Conservation (phyloP, 2,113 vertebrate species). For the Clarias magur region DNA sequence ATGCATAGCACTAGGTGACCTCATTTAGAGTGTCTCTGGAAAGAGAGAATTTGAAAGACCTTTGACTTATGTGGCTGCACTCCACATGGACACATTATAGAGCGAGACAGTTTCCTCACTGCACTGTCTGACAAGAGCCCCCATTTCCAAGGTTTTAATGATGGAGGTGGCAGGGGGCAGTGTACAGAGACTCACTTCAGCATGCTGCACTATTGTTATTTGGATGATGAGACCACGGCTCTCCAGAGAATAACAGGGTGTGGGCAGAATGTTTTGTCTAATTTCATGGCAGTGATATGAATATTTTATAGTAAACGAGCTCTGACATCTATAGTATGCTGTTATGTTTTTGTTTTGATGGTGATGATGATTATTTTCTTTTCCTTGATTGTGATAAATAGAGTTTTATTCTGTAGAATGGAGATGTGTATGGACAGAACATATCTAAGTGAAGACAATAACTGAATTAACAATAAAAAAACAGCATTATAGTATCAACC, state of each 20-base stretch:
- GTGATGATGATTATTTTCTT: background rate
- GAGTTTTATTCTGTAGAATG: background rate
- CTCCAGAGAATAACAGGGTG: conserved; percentile 44
- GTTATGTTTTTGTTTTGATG: background rate
- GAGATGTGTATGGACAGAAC: background rate
- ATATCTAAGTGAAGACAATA: background rate
- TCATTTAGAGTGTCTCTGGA: background rate
- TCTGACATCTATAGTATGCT: background rate
- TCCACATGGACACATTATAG: conserved; percentile 24
- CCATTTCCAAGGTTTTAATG: conserved; percentile 50
- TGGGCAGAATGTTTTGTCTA: conserved; percentile 40
- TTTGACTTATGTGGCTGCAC: conserved; percentile 1
- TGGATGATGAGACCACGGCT: conserved; percentile 28
- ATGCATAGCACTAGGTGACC: background rate
- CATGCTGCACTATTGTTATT: conserved; percentile 39
- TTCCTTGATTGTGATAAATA: background rate
- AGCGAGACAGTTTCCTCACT: conserved; percentile 16
- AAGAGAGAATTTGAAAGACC: background rate
- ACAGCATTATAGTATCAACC: background rate
- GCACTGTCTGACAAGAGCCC: conserved; percentile 41
- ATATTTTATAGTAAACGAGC: conserved; percentile 35
- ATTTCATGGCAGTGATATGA: conserved; percentile 37
- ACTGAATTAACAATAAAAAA: background rate
- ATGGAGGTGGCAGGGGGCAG: conserved; percentile 45
- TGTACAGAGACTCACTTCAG: conserved; percentile 45